A percentile compares a stretch with the other conserved stretches of the same genome.
phyloP scores from a whole-genome alignment of 2,888 invertebrate genomes.

The Teleogryllus oceanicus region DNA sequence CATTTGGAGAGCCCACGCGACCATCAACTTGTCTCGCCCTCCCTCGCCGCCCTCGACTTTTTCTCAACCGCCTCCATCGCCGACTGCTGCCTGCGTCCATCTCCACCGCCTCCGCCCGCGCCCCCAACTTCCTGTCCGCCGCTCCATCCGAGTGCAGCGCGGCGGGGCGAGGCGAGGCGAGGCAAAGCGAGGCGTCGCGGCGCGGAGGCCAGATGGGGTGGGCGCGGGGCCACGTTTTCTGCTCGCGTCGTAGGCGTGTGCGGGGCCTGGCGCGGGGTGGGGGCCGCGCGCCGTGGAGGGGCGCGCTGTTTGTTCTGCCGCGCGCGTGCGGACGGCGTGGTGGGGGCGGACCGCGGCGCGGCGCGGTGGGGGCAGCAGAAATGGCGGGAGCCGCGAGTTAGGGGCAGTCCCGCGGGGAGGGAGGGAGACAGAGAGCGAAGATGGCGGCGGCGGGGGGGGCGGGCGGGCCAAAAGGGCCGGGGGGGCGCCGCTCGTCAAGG shows the following conservation, averaged over 20 bases:
- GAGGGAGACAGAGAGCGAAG: constrained; percentile 8
- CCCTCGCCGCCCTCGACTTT: too few species aligned
- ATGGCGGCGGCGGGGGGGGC: background rate
- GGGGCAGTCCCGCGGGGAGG: background rate
- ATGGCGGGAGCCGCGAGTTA: background rate
- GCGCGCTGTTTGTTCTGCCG: background rate
- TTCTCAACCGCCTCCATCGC: too few species aligned
- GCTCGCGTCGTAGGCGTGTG: background rate
- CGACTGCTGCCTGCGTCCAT: too few species aligned
- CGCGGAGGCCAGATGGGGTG: background rate
- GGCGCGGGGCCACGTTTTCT: background rate
- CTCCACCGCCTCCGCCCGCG: too few species aligned
- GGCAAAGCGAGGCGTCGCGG: too few species aligned
- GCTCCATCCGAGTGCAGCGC: too few species aligned
- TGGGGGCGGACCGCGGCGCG: background rate
- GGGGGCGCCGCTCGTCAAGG: background rate
- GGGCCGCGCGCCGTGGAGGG: background rate
- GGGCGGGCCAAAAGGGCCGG: background rate
- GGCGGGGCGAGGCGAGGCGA: too few species aligned
- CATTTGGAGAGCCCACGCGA: too few species aligned
- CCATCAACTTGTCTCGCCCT: too few species aligned
- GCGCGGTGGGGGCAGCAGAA: background rate
- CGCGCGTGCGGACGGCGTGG: background rate
- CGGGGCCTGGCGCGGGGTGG: background rate
- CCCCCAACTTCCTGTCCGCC: too few species aligned